phyloP scores from a whole-genome alignment of 2,113 vertebrate genomes.

The Hiodon alosoides region DNA sequence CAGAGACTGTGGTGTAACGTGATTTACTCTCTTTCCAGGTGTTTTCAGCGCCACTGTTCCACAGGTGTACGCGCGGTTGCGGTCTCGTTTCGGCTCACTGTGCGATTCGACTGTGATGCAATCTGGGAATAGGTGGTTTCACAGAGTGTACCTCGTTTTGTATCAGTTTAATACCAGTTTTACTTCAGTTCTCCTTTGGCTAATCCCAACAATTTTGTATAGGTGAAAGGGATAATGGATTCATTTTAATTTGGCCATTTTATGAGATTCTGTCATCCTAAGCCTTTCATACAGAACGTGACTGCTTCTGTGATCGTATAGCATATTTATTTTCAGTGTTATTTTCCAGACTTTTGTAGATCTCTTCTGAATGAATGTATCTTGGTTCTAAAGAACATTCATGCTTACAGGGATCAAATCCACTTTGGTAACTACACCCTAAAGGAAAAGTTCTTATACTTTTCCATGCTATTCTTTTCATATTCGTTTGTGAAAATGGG shows the following conservation, averaged over 20 bases:
- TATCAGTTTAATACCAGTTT: conserved; percentile 12
- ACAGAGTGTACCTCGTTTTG: conserved; percentile 25
- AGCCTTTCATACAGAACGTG: conserved; percentile 15
- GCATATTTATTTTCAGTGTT: conserved; percentile 15
- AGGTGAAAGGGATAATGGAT: neutral
- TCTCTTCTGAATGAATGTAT: conserved; percentile 1
- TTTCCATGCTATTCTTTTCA: neutral
- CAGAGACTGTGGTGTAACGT: conserved; percentile 22
- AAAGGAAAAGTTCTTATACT: neutral
- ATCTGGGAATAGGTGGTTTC: conserved; percentile 23
- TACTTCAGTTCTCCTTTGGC: neutral
- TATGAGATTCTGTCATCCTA: conserved; percentile 9
- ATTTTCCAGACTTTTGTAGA: neutral
- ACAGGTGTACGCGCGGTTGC: conserved; percentile 31
- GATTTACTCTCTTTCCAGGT: conserved; percentile 48
- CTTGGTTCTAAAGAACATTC: conserved; percentile 7
- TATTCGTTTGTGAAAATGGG: neutral
- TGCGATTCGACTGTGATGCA: conserved; percentile 29
- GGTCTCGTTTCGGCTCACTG: conserved; percentile 27
- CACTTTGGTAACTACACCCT: neutral
- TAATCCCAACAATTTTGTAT: conserved; percentile 10
- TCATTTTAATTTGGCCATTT: conserved; percentile 6
- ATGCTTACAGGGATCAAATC: neutral
- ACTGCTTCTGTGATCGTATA: conserved; percentile 8
- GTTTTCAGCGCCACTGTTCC: conserved; percentile 30